Evolutionary conservation across 2,888 invertebrate genomes (phyloP), one percentile per base, ranked within the genome.

Genomic region (Chelonus formosanus): DNA sequence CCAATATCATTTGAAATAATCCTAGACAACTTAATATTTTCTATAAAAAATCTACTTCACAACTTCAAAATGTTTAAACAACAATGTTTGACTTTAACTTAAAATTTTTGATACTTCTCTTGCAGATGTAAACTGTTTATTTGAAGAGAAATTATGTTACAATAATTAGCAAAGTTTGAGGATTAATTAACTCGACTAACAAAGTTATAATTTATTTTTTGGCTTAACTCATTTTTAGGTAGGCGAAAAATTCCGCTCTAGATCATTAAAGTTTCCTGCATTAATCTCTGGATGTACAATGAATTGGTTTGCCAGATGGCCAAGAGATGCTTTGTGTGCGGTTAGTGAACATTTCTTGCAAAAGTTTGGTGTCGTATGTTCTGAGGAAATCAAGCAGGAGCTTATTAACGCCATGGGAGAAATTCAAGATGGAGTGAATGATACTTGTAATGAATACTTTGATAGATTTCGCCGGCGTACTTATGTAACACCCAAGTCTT

Each of bases 291-390:
- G 97, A 6, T 98, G 98, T 80, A 98, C 97, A 0, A 95, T 98
- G 72, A 96, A 98, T 84, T 98, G 98, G 98, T 97, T 97, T 78
- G 97, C 97, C 81, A 95, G 97, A 3, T 98, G 98, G 98, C 98
- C 98, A 0, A 93, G 93, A 82, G 96, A 97, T 83, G 98, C 98
- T 32, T 86, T 98, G 43, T 91, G 97, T 60, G 90, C 94, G 35
- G 98, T 98, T 8, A 96, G 97, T 4, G 90, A 92, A 79, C 97
- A 98, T 86, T 97, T 97, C 84, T 87, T 98, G 50, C 87, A 90
- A 20, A 93, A 93, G 75, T 97, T 96, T 82, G 90, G 92, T 84
- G 95, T 97, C 56, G 95, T 93, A 78, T 97, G 97, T 83, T 92
- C 92, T 3, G 86, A 86, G 66, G 89, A 91, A 77, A 93, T 96